Evolutionary conservation across 2,888 invertebrate species (phyloP).

Genomic region (Clostera curtula): DNA sequence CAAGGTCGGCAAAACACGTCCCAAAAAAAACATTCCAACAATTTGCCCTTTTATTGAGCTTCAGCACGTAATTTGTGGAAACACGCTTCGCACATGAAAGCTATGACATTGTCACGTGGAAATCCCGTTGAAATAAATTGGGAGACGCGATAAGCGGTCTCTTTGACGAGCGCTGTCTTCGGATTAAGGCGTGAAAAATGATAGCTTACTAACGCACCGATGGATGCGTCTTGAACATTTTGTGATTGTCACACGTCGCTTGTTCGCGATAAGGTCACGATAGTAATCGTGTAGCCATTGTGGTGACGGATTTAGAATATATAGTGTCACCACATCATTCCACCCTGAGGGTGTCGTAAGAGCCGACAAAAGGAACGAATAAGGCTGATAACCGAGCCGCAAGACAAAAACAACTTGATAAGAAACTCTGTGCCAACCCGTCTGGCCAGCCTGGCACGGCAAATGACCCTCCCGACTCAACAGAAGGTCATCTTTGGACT

Average conservation of each 20-base stretch:
- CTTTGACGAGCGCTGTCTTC: slow-evolving; percentile 68
- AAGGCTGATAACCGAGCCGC: no score
- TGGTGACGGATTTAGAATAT: no score
- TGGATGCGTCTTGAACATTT: slow-evolving; percentile 38
- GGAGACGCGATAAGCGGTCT: slow-evolving; percentile 65
- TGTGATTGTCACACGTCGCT: slow-evolving; percentile 34
- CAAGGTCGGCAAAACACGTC: not conserved
- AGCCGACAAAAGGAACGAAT: no score
- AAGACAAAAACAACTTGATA: no score
- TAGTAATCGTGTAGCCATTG: no score
- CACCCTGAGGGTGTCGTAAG: no score
- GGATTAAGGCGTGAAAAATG: slow-evolving; percentile 72
- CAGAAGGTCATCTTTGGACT: no score
- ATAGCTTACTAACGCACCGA: slow-evolving; percentile 50
- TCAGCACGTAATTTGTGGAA: slow-evolving; percentile 11
- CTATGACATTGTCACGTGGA: slow-evolving; percentile 56
- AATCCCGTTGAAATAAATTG: slow-evolving; percentile 68
- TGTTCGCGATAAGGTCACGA: slow-evolving; percentile 16
- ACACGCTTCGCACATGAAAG: slow-evolving; percentile 24
- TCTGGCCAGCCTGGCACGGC: no score
- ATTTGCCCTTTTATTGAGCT: slow-evolving; percentile 3
- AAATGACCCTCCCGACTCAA: no score
- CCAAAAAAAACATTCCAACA: not conserved
- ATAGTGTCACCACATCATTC: no score
- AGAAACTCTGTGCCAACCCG: no score